Percentiles rank a stretch among this genome's conserved stretches.
Evolutionary conservation across 2,113 vertebrate species (phyloP).

Genomic region (Garra rufa): DNA sequence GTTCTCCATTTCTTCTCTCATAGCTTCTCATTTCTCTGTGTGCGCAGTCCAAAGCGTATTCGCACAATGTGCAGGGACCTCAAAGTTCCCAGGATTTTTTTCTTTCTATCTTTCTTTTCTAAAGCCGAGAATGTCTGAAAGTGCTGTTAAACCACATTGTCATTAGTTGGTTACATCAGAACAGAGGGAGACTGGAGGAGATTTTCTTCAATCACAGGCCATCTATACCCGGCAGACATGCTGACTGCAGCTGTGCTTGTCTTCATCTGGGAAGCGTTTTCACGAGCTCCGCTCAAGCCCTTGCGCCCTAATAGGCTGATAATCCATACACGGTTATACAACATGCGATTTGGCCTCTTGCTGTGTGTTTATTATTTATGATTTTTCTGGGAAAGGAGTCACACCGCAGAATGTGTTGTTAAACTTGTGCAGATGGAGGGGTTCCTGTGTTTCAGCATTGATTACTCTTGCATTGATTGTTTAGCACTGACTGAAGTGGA

Average conservation of each 20-base stretch:
- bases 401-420: slow-evolving; percentile 55
- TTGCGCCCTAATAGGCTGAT: slow-evolving; percentile 55
- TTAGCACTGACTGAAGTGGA: slow-evolving; percentile 52
- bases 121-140: slow-evolving; percentile 41
- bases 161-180: slow-evolving; percentile 56
- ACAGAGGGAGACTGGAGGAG: slow-evolving; percentile 38
- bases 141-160: slow-evolving; percentile 55
- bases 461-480: slow-evolving; percentile 56
- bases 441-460: slow-evolving; percentile 56
- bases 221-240: slow-evolving; percentile 52
- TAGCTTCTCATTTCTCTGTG: slow-evolving; percentile 38
- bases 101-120: slow-evolving; percentile 30
- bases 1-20: slow-evolving; percentile 22
- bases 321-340: slow-evolving; percentile 57
- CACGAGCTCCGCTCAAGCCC: slow-evolving; percentile 45
- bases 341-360: slow-evolving; percentile 49
- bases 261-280: slow-evolving; percentile 55
- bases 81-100: slow-evolving; percentile 37
- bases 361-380: slow-evolving; percentile 59
- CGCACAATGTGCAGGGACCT: slow-evolving; percentile 34
- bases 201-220: slow-evolving; percentile 51
- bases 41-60: slow-evolving; percentile 33
- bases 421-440: slow-evolving; percentile 55
- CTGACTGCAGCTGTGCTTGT: slow-evolving; percentile 53
- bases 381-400: slow-evolving; percentile 56